Base-by-base conservation (phyloP, 2,888 invertebrate genomes). In the Bugula neritina region DNA sequence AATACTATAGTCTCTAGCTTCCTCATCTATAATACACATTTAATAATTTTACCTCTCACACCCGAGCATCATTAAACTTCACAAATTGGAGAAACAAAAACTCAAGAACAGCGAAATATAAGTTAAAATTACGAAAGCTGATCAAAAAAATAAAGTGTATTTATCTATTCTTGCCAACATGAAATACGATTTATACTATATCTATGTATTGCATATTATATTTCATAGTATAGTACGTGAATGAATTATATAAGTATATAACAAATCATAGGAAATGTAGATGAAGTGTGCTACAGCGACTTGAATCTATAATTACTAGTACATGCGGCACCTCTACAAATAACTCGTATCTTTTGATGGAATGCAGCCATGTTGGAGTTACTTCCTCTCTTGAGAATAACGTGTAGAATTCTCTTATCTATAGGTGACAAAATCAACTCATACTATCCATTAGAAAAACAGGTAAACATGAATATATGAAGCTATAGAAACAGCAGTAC, bases 1-100 rank as follows among this genome's bases (percentile, higher is more conserved):
- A 63, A 63, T 34, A 27, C 31, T 63, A 31, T 63, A 63, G 5
- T 63, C 5, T 34, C 31, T 34, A 10, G 63, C 63, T 27, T 63
- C 63, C 5, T 63, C 63, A 63, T 63, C 63, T 63, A n/a, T 63
- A 63, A 25, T 5, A 57, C 57, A 43, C n/a, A n/a, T n/a, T n/a
- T n/a, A n/a, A n/a, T n/a, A n/a, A n/a, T 52, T 52, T 10, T 52
- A 52, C 10, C 52, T 52, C 10, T 10, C 21, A 21, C 21, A 21
- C 52, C 52, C 52, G 10, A 21, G 21, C 13, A 52, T 52, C 52
- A 52, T 52, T 21, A 52, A 21, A 52, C 21, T 10, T 52, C 10
- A 52, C 21, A 52, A 52, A 21, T 52, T 10, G 10, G 21, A 52
- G 10, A 21, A 52, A 52, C 21, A 52, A 52, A 10, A 17, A 21